Evolutionary conservation across 2,797 vertebrate species (phyloP).

Genomic region (Leucoraja ocellata): DNA sequence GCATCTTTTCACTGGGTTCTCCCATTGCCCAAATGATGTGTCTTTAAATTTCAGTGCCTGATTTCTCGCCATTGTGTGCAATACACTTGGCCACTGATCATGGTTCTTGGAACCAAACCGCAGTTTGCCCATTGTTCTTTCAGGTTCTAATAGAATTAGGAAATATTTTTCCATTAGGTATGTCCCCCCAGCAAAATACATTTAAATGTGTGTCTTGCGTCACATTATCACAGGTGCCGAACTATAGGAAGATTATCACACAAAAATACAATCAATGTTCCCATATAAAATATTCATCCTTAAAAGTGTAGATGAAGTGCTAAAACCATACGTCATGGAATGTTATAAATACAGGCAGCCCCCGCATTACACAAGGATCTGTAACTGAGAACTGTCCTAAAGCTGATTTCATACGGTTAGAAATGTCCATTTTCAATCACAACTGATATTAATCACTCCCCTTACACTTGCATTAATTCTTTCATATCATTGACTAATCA

Average conservation of each 20-base stretch:
- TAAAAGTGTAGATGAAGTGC: background rate
- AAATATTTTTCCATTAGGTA: background rate
- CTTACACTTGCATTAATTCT: too few relatives aligned
- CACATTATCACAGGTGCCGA: background rate
- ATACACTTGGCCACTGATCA: background rate
- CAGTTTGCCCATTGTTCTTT: background rate
- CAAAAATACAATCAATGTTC: background rate
- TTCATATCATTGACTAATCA: too few relatives aligned
- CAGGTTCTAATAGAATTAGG: background rate
- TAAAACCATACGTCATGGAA: background rate
- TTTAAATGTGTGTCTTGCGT: background rate
- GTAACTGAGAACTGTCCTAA: too few relatives aligned
- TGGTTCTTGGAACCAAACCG: background rate
- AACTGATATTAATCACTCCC: too few relatives aligned
- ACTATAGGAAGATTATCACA: too few relatives aligned
- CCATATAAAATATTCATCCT: background rate
- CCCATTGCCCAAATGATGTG: background rate
- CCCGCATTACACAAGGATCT: too few relatives aligned
- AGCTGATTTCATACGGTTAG: too few relatives aligned
- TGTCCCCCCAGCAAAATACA: background rate
- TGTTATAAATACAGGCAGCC: background rate
- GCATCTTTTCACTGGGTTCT: background rate
- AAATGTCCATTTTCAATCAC: too few relatives aligned
- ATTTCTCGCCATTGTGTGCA: background rate
- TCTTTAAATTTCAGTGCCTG: too few relatives aligned